Percentiles rank a stretch among this genome's conserved stretches.
Conservation (phyloP, 2,797 vertebrate genomes). For the Syngnathus acus region DNA sequence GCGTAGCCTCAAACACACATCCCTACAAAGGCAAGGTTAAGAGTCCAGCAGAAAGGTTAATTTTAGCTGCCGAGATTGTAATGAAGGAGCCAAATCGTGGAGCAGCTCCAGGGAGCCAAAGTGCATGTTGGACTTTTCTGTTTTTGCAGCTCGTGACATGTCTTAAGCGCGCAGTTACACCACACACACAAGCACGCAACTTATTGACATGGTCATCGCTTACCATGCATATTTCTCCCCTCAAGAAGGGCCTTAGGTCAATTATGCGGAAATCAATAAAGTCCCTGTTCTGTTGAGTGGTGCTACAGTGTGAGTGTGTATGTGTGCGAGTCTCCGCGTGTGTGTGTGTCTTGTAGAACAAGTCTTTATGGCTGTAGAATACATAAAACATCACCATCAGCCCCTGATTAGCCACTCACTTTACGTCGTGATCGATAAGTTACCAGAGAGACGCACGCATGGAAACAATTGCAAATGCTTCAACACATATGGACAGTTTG, state of each 20-base stretch:
- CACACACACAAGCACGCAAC: slow-evolving; percentile 52
- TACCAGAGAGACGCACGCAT: slow-evolving; percentile 48
- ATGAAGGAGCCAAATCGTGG: slow-evolving; percentile 67
- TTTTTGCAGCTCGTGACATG: slow-evolving; percentile 60
- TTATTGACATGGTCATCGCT: slow-evolving; percentile 65
- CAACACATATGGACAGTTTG: slow-evolving; percentile 45
- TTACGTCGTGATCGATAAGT: slow-evolving; percentile 63
- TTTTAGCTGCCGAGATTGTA: slow-evolving; percentile 68
- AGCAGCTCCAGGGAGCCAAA: slow-evolving; percentile 62
- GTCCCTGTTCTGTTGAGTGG: slow-evolving; percentile 80
- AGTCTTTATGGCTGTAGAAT: slow-evolving; percentile 77
- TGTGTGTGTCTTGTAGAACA: slow-evolving; percentile 68
- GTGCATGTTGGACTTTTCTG: slow-evolving; percentile 64
- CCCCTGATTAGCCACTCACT: slow-evolving; percentile 71
- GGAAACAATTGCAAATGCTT: slow-evolving; percentile 53
- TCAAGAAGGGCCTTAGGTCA: slow-evolving; percentile 83
- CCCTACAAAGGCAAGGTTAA: slow-evolving; percentile 53
- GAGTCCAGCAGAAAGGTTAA: slow-evolving; percentile 64
- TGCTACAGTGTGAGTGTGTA: slow-evolving; percentile 55
- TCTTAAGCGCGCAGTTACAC: slow-evolving; percentile 60
- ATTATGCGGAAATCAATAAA: slow-evolving; percentile 99
- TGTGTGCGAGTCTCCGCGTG: slow-evolving; percentile 41
- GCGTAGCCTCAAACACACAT: slow-evolving; percentile 17
- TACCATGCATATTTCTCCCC: slow-evolving; percentile 92
- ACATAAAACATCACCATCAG: slow-evolving; percentile 80